Evolutionary conservation across 1,140 invertebrate species (phyloP).

Genomic region (Plectrocnemia conspersa): DNA sequence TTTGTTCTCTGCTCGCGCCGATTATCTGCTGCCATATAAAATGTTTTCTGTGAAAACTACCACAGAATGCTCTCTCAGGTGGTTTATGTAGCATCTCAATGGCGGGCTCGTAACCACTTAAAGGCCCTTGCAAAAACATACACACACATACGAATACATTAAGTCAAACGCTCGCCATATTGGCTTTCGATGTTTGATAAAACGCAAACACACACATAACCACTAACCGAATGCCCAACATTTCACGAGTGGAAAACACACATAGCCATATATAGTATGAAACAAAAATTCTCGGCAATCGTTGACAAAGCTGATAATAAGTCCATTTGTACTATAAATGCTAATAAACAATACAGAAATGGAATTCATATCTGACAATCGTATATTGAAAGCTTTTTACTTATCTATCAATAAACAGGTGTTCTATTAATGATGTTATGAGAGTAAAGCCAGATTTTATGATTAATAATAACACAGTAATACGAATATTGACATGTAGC

Average conservation of each 20-base stretch:
- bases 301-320: not conserved
- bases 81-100: slow-evolving; percentile 30
- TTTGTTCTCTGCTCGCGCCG: slow-evolving; percentile 1
- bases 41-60: slow-evolving; percentile 32
- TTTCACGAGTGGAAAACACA: slow-evolving; percentile 4
- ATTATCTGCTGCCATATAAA: slow-evolving; percentile 33
- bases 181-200: slow-evolving; percentile 36
- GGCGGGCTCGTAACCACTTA: slow-evolving; percentile 11
- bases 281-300: slow-evolving; percentile 3
- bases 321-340: not conserved
- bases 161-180: slow-evolving; percentile 19
- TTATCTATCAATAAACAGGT: no score
- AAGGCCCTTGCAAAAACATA: not conserved
- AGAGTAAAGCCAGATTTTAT: no score
- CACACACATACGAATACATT: not conserved
- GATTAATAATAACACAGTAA: no score
- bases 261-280: not conserved
- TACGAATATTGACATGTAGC: no score
- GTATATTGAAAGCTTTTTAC: slow-evolving; percentile 19
- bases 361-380: slow-evolving; percentile 1
- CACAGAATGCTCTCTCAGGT: slow-evolving; percentile 34
- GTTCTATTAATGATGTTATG: no score
- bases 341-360: not conserved
- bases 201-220: slow-evolving; percentile 16
- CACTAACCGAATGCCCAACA: slow-evolving; percentile 15